These are phyloP conservation scores for Taxidea taxus DNA, from an alignment of 2,113 vertebrate species.

Conservation along the genomic window DNA sequence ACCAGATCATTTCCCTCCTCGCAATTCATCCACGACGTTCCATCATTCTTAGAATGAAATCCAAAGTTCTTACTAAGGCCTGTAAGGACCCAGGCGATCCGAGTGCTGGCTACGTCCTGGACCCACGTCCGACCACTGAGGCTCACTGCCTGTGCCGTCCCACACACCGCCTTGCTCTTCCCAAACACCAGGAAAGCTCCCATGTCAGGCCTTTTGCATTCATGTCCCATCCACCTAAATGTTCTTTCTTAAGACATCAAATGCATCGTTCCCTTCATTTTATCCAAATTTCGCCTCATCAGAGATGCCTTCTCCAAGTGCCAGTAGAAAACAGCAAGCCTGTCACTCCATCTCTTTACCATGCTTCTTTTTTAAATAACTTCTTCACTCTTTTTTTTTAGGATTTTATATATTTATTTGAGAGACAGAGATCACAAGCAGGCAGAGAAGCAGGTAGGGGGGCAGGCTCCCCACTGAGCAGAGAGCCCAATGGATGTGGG, in stretches of 20 bases:
- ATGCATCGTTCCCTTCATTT: neutral
- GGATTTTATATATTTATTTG: no score
- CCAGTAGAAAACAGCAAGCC: neutral
- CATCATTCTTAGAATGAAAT: neutral
- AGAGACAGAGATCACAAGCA: no score
- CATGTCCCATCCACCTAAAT: neutral
- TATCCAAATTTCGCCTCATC: neutral
- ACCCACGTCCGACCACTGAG: fast-evolving
- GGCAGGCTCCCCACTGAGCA: no score
- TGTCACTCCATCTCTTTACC: neutral
- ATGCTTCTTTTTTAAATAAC: neutral
- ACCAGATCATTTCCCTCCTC: neutral
- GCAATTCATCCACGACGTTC: neutral
- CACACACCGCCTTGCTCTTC: neutral
- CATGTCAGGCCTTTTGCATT: no score
- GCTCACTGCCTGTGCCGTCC: no score
- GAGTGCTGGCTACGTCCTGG: no score
- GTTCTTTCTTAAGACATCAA: neutral
- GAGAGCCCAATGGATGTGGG: no score
- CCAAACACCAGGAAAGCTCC: neutral
- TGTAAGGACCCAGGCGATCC: neutral
- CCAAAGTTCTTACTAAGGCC: neutral
- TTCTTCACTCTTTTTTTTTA: neutral
- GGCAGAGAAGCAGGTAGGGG: no score
- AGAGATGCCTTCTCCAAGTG: neutral